Base-by-base conservation (phyloP, 2,888 invertebrate species). In the Athripsodes cinereus region DNA sequence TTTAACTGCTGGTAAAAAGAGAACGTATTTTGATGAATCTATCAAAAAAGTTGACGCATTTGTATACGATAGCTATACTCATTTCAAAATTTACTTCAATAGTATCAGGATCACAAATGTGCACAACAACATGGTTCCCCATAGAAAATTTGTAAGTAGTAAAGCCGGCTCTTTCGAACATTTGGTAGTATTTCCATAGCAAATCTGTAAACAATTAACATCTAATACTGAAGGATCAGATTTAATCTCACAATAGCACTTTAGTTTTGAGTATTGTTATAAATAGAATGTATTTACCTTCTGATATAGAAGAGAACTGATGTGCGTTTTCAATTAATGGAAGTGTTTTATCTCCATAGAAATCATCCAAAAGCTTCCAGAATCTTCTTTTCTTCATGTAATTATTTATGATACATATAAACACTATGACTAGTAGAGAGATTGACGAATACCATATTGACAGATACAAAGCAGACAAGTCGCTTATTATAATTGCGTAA, bases 321-420 rank as follows among this genome's bases (percentile, higher is more conserved):
- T 53, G 58, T 13, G 56, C 58, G 34, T 62, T 60, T 44, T 60
- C 60, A 10, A 62, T 22, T 11, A 62, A 19, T 11, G 62, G 60
- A 19, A 60, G 21, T n/a, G 48, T 22, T 11, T 58, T 50, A 6
- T 46, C 50, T 16, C 60, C 60, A 16, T 50, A 50, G 31, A 62
- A 47, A 26, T 60, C 55, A 22, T 50, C 47, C 16, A 62, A 18
- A 11, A 60, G 21, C 44, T 34, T 48, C 59, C 60, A 60, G 47
- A 62, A 62, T 18, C 60, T 53, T 40, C 22, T 53, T 26, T 59
- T 62, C 40, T 62, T 62, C 2, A 57, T 13, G 31, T 59, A 54
- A 13, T 20, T 40, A n/a, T 54, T 51, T 8, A 40, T 16, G 2
- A 40, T n/a, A 40, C 13, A 40, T 13, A 13, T 40, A 2, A 52